Conservation (phyloP, 2,888 invertebrate genomes). For the Drosophila sordidapex region DNA sequence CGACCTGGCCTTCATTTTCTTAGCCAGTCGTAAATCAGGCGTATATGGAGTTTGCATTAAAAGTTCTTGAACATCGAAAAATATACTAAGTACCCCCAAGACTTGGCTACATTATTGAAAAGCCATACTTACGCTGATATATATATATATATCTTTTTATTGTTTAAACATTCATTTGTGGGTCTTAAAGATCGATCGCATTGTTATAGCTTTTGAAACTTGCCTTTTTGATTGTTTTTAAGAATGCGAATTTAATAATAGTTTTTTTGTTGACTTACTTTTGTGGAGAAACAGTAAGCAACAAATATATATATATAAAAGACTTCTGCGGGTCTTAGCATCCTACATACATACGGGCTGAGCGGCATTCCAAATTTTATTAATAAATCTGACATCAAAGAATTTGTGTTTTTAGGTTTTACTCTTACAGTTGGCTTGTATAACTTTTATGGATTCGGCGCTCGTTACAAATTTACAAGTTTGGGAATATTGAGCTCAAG, state of each 20-base stretch:
- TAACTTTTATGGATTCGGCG: not conserved
- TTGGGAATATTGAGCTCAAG: not conserved
- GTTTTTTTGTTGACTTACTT: not conserved
- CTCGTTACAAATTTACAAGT: not conserved
- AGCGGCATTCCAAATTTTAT: not conserved
- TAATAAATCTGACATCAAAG: not conserved
- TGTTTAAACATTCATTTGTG: not conserved
- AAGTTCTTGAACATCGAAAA: not conserved
- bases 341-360: no score
- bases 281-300: not conserved
- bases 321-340: not conserved
- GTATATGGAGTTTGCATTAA: not conserved
- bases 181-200: not conserved
- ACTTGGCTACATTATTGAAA: not conserved
- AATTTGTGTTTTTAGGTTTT: not conserved
- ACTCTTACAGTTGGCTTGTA: not conserved
- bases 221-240: not conserved
- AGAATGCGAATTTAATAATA: not conserved
- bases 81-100: not conserved
- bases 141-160: not conserved
- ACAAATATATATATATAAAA: not conserved
- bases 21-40: not conserved
- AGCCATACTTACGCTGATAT: not conserved
- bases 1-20: conserved; percentile 14
- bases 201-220: not conserved